These are phyloP conservation scores for Sebastiscus albofasciatus DNA, from an alignment of 2,797 vertebrate genomes.

Conservation along the genomic window DNA sequence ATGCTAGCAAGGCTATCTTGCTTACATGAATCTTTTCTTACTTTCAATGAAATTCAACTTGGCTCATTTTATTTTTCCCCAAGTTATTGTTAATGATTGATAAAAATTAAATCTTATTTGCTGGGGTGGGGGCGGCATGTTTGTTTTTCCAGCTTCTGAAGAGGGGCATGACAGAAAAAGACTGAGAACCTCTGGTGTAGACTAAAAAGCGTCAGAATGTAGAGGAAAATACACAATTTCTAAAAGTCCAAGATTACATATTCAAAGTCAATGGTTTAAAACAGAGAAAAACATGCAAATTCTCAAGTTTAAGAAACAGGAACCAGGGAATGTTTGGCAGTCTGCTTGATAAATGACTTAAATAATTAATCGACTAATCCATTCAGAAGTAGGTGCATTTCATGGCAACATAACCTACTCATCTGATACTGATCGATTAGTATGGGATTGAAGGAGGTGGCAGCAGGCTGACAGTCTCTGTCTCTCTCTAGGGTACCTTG, in stretches of 20 bases:
- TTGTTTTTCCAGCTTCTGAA: background rate
- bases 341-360: background rate
- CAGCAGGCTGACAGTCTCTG: background rate
- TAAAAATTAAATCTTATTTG: background rate
- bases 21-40: background rate
- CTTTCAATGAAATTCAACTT: background rate
- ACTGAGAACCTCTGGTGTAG: background rate
- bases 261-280: background rate
- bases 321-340: background rate
- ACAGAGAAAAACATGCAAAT: background rate
- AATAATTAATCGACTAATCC: background rate
- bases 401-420: background rate
- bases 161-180: background rate
- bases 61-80: background rate
- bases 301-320: background rate
- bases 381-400: background rate
- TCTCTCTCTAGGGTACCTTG: background rate
- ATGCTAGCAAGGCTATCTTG: background rate
- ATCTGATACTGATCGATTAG: background rate
- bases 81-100: background rate
- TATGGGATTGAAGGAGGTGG: background rate
- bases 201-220: background rate
- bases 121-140: background rate
- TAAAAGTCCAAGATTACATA: background rate
- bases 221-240: background rate